Base-by-base conservation (phyloP, 2,797 vertebrate genomes). In the Halcyon badia region DNA sequence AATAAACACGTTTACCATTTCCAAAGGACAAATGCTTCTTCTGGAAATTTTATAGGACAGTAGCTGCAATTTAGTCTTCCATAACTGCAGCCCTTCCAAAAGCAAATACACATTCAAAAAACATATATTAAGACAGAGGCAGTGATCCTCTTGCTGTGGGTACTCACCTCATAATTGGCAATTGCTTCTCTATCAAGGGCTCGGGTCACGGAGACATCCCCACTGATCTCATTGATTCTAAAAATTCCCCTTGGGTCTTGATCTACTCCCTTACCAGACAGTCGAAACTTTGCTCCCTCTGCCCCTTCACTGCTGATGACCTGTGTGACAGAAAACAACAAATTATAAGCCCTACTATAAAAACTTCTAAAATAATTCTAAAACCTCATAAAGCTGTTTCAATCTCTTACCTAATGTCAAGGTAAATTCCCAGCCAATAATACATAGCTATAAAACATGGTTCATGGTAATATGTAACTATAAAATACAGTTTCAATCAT, bases 221-320 rank as follows among this genome's bases (percentile, higher is more conserved):
- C 99, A 1, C 97, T 99, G 94, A 98, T 97, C 66, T 98, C 98
- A 96, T 99, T 98, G 97, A 99, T 99, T 96, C 97, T 98, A 98
- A 99, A 99, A 93, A 98, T 97, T 84, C 99, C 99, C 97, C 98
- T 99, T 35, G 99, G 99, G 66, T 99, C 99, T 97, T 98, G 99
- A 97, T 99, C 99, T 20, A 99, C 99, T 44, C 99, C 99, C 22
- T 97, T 99, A 13, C 99, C 99, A 24, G 98, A 99, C 97, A 99
- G 98, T n/a, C 98, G 98, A 91, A 99, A 99, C 94, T 98, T 98
- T 65, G 98, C 98, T 96, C 98, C 98, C 46, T 98, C 98, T 5
- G 98, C 96, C 95, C 97, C 98, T 90, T 99, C 99, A 12, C 97
- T 97, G n/a, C 98, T 98, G 90, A 99, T 98, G 77, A 99, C 98